Evolutionary conservation across 2,113 vertebrate genomes (phyloP).

Genomic region (Melanocharis versteri): DNA sequence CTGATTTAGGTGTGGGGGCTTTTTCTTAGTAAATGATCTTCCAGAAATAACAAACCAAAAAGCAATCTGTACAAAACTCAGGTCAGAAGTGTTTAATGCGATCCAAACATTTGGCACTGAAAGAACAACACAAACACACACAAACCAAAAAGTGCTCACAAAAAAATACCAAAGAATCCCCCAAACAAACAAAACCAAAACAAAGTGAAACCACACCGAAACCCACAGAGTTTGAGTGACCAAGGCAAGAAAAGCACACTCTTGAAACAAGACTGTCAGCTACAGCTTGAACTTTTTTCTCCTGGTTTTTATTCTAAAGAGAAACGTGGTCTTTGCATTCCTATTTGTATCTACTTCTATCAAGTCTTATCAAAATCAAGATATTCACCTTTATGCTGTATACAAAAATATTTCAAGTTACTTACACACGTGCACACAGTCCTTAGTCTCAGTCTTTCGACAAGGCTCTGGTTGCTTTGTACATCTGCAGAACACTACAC

Average conservation of each 20-base stretch:
- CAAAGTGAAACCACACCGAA: background rate
- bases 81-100: conserved; percentile 17
- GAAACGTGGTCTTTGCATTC: background rate
- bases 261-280: background rate
- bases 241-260: background rate
- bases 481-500: background rate
- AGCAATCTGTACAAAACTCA: background rate
- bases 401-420: background rate
- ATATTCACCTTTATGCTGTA: background rate
- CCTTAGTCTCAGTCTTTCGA: background rate
- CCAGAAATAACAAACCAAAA: conserved; percentile 46
- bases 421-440: background rate
- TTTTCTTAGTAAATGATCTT: conserved; percentile 14
- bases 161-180: background rate
- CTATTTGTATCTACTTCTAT: background rate
- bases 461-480: background rate
- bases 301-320: background rate
- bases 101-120: conserved; percentile 18
- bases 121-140: background rate
- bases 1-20: background rate
- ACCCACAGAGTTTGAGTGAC: background rate
- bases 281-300: background rate
- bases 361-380: background rate
- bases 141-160: background rate
- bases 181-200: background rate